A percentile compares a stretch with the other conserved stretches of the same genome.
These are phyloP conservation scores for Mustela nigripes DNA, from an alignment of 2,113 vertebrate species.

Conservation along the genomic window DNA sequence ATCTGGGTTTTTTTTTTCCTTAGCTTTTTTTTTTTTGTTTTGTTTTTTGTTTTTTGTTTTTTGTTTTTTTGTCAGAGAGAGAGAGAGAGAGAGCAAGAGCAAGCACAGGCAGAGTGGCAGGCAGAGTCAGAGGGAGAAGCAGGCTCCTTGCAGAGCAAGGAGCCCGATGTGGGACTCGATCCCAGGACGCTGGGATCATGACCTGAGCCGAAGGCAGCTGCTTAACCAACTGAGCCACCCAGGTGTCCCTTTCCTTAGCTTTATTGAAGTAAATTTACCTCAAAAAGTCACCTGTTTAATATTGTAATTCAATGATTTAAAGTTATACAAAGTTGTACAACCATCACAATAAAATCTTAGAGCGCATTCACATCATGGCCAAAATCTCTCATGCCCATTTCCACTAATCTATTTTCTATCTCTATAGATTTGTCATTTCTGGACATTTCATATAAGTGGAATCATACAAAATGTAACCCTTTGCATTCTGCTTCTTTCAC, in stretches of 20 bases:
- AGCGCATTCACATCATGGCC: not conserved
- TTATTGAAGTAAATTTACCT: not conserved
- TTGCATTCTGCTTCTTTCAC: not conserved
- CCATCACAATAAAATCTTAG: not conserved
- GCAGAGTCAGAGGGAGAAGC: too few relatives aligned
- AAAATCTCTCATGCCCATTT: not conserved
- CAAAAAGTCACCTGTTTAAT: not conserved
- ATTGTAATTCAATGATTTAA: not conserved
- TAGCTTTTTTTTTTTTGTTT: too few relatives aligned
- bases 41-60: too few relatives aligned
- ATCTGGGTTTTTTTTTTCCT: not conserved
- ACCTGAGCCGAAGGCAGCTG: too few relatives aligned
- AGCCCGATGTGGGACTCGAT: too few relatives aligned
- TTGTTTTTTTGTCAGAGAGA: too few relatives aligned
- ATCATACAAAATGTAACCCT: not conserved
- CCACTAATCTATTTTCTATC: not conserved
- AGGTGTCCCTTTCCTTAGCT: not conserved
- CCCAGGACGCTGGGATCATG: too few relatives aligned
- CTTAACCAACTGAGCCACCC: too few relatives aligned
- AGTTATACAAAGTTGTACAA: not conserved
- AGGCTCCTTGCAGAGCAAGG: too few relatives aligned
- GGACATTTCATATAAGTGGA: not conserved
- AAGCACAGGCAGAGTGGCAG: too few relatives aligned
- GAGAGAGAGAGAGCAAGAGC: too few relatives aligned
- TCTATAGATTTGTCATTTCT: not conserved